These are phyloP conservation scores for Macrochelys suwanniensis DNA, from an alignment of 2,797 vertebrate species.

Conservation along the genomic window DNA sequence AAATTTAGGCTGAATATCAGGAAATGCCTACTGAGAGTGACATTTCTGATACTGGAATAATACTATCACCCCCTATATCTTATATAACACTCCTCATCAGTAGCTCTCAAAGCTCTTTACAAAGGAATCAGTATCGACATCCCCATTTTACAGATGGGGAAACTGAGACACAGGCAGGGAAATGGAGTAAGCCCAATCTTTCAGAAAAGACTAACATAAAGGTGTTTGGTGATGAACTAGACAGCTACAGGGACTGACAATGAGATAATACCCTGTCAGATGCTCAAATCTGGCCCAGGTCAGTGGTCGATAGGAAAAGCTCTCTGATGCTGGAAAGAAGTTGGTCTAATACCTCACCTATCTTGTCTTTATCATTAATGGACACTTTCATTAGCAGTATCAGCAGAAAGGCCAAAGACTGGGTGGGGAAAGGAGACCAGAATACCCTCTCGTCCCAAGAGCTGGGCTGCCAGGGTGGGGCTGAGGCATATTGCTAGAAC, in stretches of 20 bases:
- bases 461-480: neutral
- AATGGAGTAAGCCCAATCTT: neutral
- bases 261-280: neutral
- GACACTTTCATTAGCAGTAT: neutral
- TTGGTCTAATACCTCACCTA: neutral
- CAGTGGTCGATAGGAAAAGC: neutral
- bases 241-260: neutral
- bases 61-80: neutral
- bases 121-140: neutral
- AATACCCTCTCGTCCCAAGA: neutral
- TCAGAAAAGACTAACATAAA: neutral
- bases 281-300: neutral
- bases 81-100: neutral
- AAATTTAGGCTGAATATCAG: neutral
- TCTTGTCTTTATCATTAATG: neutral
- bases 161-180: neutral
- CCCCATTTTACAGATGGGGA: neutral
- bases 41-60: neutral
- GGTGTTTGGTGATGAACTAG: neutral
- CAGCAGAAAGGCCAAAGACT: neutral
- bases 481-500: rapidly evolving
- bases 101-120: neutral
- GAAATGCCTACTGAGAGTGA: neutral
- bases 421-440: neutral
- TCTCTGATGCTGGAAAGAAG: neutral